These are phyloP conservation scores for Micromussa lordhowensis DNA, from an alignment of 92 coral and sea anemone genomes.

Conservation along the genomic window DNA sequence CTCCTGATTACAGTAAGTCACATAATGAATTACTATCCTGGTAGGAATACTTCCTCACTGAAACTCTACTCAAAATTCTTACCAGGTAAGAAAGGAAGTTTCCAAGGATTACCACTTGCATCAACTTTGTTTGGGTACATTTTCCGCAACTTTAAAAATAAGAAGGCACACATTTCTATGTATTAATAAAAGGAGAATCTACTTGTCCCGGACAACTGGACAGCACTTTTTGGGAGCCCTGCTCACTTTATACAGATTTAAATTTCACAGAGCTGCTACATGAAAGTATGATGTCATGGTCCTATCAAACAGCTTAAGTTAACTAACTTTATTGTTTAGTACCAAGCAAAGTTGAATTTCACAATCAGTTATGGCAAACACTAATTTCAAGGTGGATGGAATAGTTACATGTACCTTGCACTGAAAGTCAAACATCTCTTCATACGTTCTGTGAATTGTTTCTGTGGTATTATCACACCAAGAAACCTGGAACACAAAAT, in stretches of 20 bases:
- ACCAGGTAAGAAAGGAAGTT: conserved; percentile 90
- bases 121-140: conserved; percentile 87
- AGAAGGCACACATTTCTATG: neutral
- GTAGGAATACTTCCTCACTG: too few relatives aligned
- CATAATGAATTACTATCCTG: too few relatives aligned
- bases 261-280: too few relatives aligned
- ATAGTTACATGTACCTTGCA: conserved; percentile 24
- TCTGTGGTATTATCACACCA: conserved; percentile 71
- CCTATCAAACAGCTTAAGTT: too few relatives aligned
- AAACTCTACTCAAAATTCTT: neutral
- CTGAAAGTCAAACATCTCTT: conserved; percentile 80
- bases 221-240: too few relatives aligned
- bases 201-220: too few relatives aligned
- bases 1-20: too few relatives aligned
- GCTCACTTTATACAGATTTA: too few relatives aligned
- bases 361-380: neutral
- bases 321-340: too few relatives aligned
- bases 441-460: conserved; percentile 75
- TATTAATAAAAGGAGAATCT: too few relatives aligned
- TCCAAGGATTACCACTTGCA: conserved; percentile 87
- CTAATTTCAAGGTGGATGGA: neutral
- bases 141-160: conserved; percentile 67
- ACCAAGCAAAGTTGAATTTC: too few relatives aligned
- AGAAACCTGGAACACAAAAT: conserved; percentile 51
- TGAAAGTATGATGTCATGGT: too few relatives aligned